These are phyloP conservation scores for Tetramorium bicarinatum DNA, from an alignment of 2,888 invertebrate species.

Conservation along the genomic window DNA sequence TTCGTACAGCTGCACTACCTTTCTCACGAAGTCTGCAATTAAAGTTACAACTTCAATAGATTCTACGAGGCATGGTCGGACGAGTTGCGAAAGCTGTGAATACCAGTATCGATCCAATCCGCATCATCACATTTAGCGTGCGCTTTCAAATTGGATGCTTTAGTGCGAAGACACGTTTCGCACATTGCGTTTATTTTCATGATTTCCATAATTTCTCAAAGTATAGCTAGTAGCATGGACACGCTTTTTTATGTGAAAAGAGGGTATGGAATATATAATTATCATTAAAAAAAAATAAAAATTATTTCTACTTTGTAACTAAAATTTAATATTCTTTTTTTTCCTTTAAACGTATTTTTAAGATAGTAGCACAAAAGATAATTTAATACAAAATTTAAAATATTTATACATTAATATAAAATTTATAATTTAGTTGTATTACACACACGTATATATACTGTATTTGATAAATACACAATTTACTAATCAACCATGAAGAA, in stretches of 20 bases:
- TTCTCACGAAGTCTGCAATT: slow-evolving; percentile 90
- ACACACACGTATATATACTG: no score
- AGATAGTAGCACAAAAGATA: background rate
- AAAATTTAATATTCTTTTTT: background rate
- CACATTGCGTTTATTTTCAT: slow-evolving; percentile 1
- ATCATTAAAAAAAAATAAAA: background rate
- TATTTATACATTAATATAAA: no score
- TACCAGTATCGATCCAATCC: slow-evolving; percentile 18
- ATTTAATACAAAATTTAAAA: background rate
- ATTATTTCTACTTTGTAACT: background rate
- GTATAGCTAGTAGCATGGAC: background rate
- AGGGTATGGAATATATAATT: background rate
- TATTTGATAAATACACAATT: background rate
- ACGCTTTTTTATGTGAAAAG: background rate
- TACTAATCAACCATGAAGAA: background rate
- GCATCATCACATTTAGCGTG: slow-evolving; percentile 1
- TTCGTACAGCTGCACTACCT: slow-evolving; percentile 93
- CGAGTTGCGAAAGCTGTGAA: background rate
- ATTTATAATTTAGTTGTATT: no score
- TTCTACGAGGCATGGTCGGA: background rate
- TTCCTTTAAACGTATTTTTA: background rate
- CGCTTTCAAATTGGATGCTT: slow-evolving; percentile 32
- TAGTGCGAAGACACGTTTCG: slow-evolving; percentile 31
- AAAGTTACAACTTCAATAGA: slow-evolving; percentile 26
- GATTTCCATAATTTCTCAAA: background rate